Percentiles rank a stretch among this genome's conserved stretches.
Evolutionary conservation across 2,888 invertebrate species (phyloP).

Genomic region (Drosophila infuscata): DNA sequence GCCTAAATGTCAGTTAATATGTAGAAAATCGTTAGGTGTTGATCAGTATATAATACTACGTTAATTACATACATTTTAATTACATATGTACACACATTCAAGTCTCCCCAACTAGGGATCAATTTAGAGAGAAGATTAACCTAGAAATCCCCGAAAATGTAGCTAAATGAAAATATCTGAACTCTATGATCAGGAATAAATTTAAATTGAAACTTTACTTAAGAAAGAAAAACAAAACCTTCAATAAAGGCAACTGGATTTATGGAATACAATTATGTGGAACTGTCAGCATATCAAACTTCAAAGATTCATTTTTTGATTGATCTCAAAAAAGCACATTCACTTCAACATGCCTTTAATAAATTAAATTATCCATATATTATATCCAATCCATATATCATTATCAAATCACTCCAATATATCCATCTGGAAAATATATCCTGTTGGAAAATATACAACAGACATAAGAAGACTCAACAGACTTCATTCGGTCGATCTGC

Average conservation of each 20-base stretch:
- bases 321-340: background rate
- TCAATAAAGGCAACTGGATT: background rate
- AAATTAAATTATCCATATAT: background rate
- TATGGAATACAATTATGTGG: background rate
- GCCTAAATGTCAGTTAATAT: slow-evolving; percentile 12
- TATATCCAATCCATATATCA: background rate
- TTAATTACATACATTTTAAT: too few relatives aligned
- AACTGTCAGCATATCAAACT: too few relatives aligned
- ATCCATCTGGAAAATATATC: too few relatives aligned
- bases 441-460: background rate
- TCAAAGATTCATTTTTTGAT: background rate
- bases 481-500: background rate
- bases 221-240: too few relatives aligned
- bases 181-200: too few relatives aligned
- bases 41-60: background rate
- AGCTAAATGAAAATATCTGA: background rate
- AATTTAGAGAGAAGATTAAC: background rate
- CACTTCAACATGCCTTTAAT: background rate
- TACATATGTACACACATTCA: slow-evolving; percentile 8
- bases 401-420: background rate
- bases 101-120: background rate
- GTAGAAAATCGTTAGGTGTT: background rate
- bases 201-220: too few relatives aligned
- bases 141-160: background rate
- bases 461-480: background rate